These are phyloP conservation scores for Phenganax stokvisi DNA, from an alignment of 92 coral and sea anemone species.

Conservation along the genomic window DNA sequence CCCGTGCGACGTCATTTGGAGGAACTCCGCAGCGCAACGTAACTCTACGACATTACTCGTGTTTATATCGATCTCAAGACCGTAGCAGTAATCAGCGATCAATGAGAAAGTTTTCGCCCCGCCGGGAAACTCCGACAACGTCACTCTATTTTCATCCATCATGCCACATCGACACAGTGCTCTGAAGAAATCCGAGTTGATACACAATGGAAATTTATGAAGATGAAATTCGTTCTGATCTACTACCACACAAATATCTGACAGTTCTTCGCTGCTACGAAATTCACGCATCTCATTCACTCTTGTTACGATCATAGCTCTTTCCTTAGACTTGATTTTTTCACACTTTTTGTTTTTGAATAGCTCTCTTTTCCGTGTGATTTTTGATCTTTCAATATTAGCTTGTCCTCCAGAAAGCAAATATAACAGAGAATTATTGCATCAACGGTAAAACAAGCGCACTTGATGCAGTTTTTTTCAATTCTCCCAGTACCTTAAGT, in stretches of 20 bases:
- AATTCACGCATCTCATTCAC: constrained; percentile 16
- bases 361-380: neutral
- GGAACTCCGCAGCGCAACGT: constrained; percentile 43
- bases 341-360: neutral
- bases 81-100: constrained; percentile 41
- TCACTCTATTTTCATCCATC: constrained; percentile 35
- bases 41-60: constrained; percentile 31
- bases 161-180: constrained; percentile 39
- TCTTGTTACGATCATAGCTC: neutral
- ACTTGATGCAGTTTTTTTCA: neutral
- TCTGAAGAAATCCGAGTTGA: constrained; percentile 42
- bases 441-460: neutral
- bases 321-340: too few relatives aligned
- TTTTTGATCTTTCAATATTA: neutral
- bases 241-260: constrained; percentile 28
- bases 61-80: constrained; percentile 23
- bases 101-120: constrained; percentile 29
- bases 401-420: neutral
- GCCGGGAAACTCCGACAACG: constrained; percentile 28
- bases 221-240: constrained; percentile 21
- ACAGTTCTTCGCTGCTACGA: constrained; percentile 35
- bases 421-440: neutral
- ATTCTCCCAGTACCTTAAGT: neutral
- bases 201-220: constrained; percentile 36
- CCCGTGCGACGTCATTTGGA: constrained; percentile 40